Evolutionary conservation across 2,113 vertebrate species (phyloP), one percentile per base, ranked within the genome.

Genomic region (Cercopithecus mona): DNA sequence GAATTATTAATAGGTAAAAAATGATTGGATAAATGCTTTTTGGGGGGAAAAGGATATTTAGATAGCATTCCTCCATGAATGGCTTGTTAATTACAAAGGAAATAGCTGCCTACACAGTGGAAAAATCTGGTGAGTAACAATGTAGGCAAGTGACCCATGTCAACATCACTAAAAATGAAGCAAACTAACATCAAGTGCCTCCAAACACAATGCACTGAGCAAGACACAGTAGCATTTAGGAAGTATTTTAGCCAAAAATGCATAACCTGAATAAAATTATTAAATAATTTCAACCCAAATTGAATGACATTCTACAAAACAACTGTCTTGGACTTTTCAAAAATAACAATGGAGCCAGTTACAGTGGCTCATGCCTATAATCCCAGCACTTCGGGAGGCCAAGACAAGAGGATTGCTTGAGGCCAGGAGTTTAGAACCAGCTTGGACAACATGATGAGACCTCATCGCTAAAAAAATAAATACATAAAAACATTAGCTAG

Each of bases 261-360:
- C 22, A 89, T 76, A 87, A 70, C 23, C 18, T 38, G 18, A 95
- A 81, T 92, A 16, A 92, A 96, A 76, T 96, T 11, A 82, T 94
- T 59, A 43, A 81, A 93, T 82, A 35, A 50, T n/a, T 90, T 82
- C 86, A 92, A 92, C 72, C 20, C 4, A 85, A 48, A 72, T 17
- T 61, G 40, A 50, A 45, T 90, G 59, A 57, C 10, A 93, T n/a
- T 90, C 59, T 92, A 76, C 3, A n/a, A 87, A 89, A 86, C 35
- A 88, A 61, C 12, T 64, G 8, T 23, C 18, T 11, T 11, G 25
- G 11, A 66, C 32, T 35, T 86, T 57, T 94, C 8, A 79, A 90
- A 92, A 94, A 81, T 76, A 94, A 45, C 3, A 55, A 68, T 64
- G 61, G 61, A 32, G 61, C 61, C 61, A 14, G 61, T 12, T 64